phyloP scores from a whole-genome alignment of 2,113 vertebrate species.

The Lontra canadensis region DNA sequence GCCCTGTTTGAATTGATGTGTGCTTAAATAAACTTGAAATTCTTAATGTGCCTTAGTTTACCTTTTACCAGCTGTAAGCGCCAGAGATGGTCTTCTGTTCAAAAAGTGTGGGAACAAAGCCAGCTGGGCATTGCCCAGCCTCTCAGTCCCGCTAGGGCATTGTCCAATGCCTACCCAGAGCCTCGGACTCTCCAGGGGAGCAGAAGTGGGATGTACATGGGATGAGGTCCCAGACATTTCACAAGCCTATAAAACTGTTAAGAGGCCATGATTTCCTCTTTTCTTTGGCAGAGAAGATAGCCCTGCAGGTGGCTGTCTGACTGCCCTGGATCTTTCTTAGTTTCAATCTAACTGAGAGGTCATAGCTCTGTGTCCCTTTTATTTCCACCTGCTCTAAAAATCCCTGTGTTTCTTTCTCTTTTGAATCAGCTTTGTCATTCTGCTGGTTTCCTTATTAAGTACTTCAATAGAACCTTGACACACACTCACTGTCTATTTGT shows the following conservation, averaged over 20 bases:
- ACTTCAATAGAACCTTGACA: not conserved
- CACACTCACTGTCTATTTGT: slow-evolving; percentile 17
- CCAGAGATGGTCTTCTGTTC: not conserved
- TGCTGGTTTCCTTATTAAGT: not conserved
- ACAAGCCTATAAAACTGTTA: not conserved
- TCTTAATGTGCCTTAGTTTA: not conserved
- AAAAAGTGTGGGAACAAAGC: not conserved
- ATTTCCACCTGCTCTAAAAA: not conserved
- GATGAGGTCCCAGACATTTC: not conserved
- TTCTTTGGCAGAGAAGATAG: not conserved
- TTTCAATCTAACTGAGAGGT: not conserved
- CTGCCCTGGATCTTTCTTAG: not conserved
- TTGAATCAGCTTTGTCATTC: not conserved
- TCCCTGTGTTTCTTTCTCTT: not conserved
- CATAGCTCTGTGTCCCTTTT: not conserved
- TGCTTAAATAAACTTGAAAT: not conserved
- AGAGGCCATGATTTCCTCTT: not conserved
- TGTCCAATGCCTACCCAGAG: fast-evolving
- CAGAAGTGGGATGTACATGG: not conserved
- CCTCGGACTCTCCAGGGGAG: too few relatives aligned
- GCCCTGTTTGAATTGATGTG: not conserved
- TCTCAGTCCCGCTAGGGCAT: not conserved
- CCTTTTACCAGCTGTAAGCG: not conserved
- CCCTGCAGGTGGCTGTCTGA: too few relatives aligned
- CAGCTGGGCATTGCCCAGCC: too few relatives aligned